phyloP scores from a whole-genome alignment of 2,888 invertebrate species.

The Netelia fuscicornis region DNA sequence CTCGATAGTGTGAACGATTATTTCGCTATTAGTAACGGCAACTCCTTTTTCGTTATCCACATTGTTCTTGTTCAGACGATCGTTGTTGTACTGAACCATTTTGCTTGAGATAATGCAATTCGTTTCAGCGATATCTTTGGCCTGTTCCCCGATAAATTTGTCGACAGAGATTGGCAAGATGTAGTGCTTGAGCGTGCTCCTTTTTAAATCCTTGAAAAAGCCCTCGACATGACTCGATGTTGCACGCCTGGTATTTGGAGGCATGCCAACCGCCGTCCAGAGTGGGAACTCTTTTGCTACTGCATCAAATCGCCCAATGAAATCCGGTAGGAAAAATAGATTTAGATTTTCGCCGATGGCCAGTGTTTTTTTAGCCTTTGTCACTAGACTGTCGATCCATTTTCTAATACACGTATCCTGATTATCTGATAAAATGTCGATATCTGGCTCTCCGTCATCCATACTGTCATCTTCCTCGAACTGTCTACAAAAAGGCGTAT shows the following conservation, averaged over 20 bases:
- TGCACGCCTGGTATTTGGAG: conserved; percentile 12
- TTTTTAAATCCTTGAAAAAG: conserved; percentile 15
- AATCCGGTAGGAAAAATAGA: conserved; percentile 38
- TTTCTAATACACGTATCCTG: conserved; percentile 15
- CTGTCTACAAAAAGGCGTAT: background rate
- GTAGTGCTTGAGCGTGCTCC: conserved; percentile 8
- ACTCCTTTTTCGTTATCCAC: conserved; percentile 8
- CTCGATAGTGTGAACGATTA: conserved; percentile 11
- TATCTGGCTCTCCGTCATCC: background rate
- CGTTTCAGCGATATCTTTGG: conserved; percentile 6
- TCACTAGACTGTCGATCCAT: conserved; percentile 9
- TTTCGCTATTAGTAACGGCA: background rate
- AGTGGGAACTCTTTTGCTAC: conserved; percentile 26
- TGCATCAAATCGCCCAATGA: background rate
- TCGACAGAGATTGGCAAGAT: conserved; percentile 15
- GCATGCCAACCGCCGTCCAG: conserved; percentile 26
- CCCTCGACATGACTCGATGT: conserved; percentile 12
- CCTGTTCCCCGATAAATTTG: conserved; percentile 16
- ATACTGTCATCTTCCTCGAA: conserved; percentile 6
- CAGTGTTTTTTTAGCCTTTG: conserved; percentile 15
- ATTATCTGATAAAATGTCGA: conserved; percentile 6
- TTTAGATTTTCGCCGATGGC: conserved; percentile 20
- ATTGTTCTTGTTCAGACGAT: conserved; percentile 12
- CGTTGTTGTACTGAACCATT: conserved; percentile 23
- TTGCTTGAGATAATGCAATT: conserved; percentile 1